Evolutionary conservation across 2,797 vertebrate species (phyloP).

Genomic region (Hydrophis major): DNA sequence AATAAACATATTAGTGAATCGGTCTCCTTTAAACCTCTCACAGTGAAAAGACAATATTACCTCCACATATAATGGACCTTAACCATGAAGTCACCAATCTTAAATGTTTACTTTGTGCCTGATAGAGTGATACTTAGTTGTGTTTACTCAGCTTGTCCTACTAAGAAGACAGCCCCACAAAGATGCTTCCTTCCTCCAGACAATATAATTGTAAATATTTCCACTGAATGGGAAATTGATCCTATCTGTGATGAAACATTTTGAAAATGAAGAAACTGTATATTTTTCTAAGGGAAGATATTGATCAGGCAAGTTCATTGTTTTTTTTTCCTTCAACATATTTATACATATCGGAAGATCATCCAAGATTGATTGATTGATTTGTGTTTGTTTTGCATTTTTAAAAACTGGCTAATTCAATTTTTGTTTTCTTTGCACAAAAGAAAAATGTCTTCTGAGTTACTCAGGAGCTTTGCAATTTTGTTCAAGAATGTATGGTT

Average conservation of each 20-base stretch:
- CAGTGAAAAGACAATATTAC: no score
- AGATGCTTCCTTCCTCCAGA: not conserved
- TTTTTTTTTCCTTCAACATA: not conserved
- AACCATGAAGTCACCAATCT: accelerated
- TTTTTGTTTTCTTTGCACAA: not conserved
- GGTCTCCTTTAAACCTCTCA: not conserved
- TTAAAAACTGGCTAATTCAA: not conserved
- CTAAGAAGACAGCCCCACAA: not conserved
- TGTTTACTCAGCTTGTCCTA: not conserved
- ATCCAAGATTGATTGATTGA: not conserved
- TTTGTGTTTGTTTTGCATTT: not conserved
- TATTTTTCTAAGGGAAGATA: not conserved
- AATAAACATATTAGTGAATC: not conserved
- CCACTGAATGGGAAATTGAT: not conserved
- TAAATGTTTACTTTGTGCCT: not conserved
- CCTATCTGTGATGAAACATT: not conserved
- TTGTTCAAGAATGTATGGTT: not conserved
- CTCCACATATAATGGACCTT: not conserved
- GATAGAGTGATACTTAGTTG: not conserved
- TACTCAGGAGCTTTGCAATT: not conserved
- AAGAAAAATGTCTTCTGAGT: not conserved
- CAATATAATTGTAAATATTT: not conserved
- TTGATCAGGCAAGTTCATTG: accelerated
- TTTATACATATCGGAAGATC: not conserved
- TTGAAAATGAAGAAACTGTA: not conserved